These are phyloP conservation scores for Enteromius treurensis DNA, from an alignment of 2,797 vertebrate species.

Conservation along the genomic window DNA sequence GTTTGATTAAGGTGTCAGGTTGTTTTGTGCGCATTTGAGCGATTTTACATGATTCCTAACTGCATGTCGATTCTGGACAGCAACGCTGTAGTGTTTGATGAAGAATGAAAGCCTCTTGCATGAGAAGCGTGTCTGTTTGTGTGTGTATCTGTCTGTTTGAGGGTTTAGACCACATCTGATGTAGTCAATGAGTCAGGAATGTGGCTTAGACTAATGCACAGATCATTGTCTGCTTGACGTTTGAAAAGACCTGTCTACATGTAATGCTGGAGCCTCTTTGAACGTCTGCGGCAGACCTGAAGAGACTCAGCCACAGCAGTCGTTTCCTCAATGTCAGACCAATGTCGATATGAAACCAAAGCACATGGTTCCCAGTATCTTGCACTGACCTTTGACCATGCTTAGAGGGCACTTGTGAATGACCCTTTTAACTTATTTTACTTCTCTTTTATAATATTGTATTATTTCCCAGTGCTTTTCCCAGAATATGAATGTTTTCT, in stretches of 20 bases:
- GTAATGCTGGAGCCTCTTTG: conserved; percentile 1
- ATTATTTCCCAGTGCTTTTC: neutral
- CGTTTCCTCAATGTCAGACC: conserved; percentile 36
- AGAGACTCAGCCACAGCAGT: neutral
- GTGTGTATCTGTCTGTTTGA: neutral
- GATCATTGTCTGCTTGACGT: neutral
- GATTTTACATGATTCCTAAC: neutral
- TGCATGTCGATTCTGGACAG: neutral
- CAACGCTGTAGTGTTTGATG: neutral
- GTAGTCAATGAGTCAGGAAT: neutral
- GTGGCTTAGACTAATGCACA: conserved; percentile 10
- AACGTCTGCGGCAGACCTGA: neutral
- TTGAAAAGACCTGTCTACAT: neutral
- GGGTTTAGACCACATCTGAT: neutral
- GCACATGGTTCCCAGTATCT: conserved; percentile 39
- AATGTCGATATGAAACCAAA: conserved; percentile 63
- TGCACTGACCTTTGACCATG: conserved; percentile 12
- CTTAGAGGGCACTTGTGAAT: conserved; percentile 27
- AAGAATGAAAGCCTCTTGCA: neutral
- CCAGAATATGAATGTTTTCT: conserved; percentile 31
- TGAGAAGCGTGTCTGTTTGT: neutral
- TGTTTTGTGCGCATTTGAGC: neutral
- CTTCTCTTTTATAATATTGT: conserved; percentile 9
- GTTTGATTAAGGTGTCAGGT: neutral
- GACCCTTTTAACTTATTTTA: conserved; percentile 14